phyloP scores from a whole-genome alignment of 1,140 invertebrate species.

The Yoshiicerus persimilis region DNA sequence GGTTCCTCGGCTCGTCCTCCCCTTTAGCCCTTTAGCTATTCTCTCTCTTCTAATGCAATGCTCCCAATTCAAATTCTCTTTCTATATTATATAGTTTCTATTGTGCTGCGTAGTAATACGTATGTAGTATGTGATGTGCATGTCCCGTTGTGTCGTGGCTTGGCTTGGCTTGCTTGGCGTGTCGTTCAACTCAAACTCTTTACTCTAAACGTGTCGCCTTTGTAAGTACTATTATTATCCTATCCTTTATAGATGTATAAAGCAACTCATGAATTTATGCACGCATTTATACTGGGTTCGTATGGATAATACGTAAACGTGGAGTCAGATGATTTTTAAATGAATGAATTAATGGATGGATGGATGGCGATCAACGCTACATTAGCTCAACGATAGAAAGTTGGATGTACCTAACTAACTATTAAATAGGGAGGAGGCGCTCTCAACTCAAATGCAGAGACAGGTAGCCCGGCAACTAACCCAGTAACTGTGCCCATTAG shows the following conservation, averaged over 20 bases:
- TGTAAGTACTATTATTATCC: background rate
- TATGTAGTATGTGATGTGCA: too few relatives aligned
- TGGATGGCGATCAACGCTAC: background rate
- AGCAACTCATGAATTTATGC: background rate
- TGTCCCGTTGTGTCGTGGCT: background rate
- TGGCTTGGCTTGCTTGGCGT: too few relatives aligned
- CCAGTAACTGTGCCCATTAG: background rate
- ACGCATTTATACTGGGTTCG: background rate
- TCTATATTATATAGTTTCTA: too few relatives aligned
- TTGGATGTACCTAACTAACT: background rate
- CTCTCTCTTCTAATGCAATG: background rate
- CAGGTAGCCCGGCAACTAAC: too few relatives aligned
- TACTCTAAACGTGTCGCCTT: background rate
- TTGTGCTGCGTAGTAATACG: too few relatives aligned
- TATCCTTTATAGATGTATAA: background rate
- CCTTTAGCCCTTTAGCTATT: background rate
- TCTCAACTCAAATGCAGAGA: background rate
- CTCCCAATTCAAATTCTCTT: background rate
- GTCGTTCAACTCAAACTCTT: background rate
- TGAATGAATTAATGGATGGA: conserved; percentile 4
- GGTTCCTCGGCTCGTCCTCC: background rate
- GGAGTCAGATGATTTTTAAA: background rate
- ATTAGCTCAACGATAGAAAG: background rate
- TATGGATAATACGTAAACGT: background rate
- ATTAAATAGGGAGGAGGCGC: background rate